Evolutionary conservation across 2,888 invertebrate species (phyloP), one percentile per base, ranked within the genome.

Genomic region (Cephus rjabovi): DNA sequence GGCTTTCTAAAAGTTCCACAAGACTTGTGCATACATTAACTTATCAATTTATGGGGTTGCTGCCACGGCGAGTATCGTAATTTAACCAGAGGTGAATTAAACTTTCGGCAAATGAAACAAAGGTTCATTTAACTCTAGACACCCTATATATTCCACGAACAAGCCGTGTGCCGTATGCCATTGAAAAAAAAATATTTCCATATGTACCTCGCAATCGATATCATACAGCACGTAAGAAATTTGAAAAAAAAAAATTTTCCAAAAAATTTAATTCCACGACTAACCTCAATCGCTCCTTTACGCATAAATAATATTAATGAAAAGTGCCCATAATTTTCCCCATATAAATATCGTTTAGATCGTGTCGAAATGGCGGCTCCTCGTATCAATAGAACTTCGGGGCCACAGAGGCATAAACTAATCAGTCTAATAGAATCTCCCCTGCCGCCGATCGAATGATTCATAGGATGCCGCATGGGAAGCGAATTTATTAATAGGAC

Each of bases 391-490:
- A 69, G 76, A 74, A 79, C 82, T 79, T 79, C 40, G 40, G 80
- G 82, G 77, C 78, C 79, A 77, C 77, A 69, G 80, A 82, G 79
- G 81, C 82, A 83, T 84, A 85, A 85, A 82, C 86, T 76, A 86
- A 86, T 86, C 86, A 84, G 87, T 83, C 86, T 87, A 86, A 86
- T 86, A 87, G 86, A 87, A 86, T 86, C 85, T 87, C 87, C 86
- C 85, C 81, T 76, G 87, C 81, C 82, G 82, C 82, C 86, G 83
- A 87, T 86, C 85, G 87, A 85, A 81, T 86, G 86, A 87, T 86
- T 86, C 86, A 87, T 87, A 86, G 83, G 78, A 80, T 79, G 83
- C 82, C 86, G 86, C 86, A 87, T 84, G 86, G 87, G 86, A 87
- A 84, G 83, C 84, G 84, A 86, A 86, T 86, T 87, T 87, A 86